phyloP scores from a whole-genome alignment of 1,140 invertebrate genomes.

The Nautilus pompilius region DNA sequence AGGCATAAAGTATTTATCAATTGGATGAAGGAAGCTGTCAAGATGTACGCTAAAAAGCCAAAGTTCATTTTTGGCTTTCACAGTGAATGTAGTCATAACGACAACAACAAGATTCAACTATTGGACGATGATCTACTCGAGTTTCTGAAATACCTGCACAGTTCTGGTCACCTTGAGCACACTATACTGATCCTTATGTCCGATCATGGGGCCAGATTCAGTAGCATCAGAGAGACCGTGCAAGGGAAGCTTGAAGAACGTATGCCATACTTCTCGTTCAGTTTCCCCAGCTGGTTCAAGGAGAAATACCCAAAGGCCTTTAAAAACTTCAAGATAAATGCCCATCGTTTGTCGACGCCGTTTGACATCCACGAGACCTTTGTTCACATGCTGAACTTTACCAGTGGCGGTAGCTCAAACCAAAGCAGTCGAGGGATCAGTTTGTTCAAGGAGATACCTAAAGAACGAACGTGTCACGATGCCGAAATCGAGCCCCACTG shows the following conservation, averaged over 20 bases:
- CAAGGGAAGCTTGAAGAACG: conserved; percentile 85
- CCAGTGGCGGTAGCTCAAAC: conserved; percentile 63
- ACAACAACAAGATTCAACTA: conserved; percentile 70
- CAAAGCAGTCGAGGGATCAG: conserved; percentile 63
- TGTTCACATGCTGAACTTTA: conserved; percentile 57
- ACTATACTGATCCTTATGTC: conserved; percentile 76
- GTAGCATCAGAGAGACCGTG: conserved; percentile 72
- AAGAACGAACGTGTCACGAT: conserved; percentile 76
- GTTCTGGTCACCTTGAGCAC: conserved; percentile 55
- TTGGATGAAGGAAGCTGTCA: conserved; percentile 65
- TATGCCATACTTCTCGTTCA: conserved; percentile 80
- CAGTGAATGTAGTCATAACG: conserved; percentile 82
- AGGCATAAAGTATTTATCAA: conserved; percentile 71
- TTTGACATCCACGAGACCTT: conserved; percentile 58
- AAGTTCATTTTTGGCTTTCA: conserved; percentile 80
- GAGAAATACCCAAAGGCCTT: conserved; percentile 64
- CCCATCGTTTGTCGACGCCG: conserved; percentile 50
- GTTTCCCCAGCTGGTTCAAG: conserved; percentile 71
- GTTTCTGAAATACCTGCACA: conserved; percentile 69
- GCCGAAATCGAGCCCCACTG: conserved; percentile 90
- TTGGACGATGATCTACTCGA: conserved; percentile 64
- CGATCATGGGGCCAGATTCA: conserved; percentile 90
- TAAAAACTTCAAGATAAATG: conserved; percentile 68
- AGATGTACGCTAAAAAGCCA: conserved; percentile 65
- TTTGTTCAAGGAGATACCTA: conserved; percentile 62